Evolutionary conservation across 1,140 invertebrate genomes (phyloP), one percentile per base, ranked within the genome.

Genomic region (Dendroctonus valens): DNA sequence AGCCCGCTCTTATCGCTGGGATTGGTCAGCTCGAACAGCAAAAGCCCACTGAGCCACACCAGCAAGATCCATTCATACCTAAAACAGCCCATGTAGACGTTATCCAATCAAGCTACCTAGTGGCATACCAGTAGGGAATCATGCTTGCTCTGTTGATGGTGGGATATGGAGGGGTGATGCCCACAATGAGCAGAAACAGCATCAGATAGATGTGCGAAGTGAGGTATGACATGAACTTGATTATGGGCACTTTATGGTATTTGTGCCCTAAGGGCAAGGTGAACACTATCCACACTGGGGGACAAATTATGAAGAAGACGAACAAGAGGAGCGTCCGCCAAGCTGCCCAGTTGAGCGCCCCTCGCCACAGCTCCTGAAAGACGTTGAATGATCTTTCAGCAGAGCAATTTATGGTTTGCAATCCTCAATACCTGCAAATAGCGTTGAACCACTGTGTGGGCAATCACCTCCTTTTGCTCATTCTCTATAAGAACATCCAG

Each of bases 191-290:
- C 69, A 98, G 86, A 68, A 99, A 88, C 52, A 95, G 81, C 89
- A 99, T 98, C 58, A 99, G 87, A 80, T 98, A 97, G 70, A 99
- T 89, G 81, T 99, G 97, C 0, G 97, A 98, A 0, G 97, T 98
- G 55, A 99, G 85, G 80, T 99, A 98, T 9, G 96, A 97, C 92
- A 99, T 98, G 79, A 99, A 99, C 81, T 99, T 99, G 74, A 99
- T 97, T 70, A 99, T 97, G 14, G 97, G 97, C 73, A 92, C 89
- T 82, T 93, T 95, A 83, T 96, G 93, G 80, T 96, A 98, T 78
- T 92, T 92, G 81, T 97, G 94, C 15, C 93, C 93, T 69, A 98
- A 81, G 8, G 97, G 97, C 71, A 99, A 85, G 41, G 96, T 98
- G 78, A 99, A 97, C 8, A 92, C 88, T 58, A 99, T 83, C 97